These are phyloP conservation scores for Phrixothrix hirtus DNA, from an alignment of 2,888 invertebrate species.

Conservation along the genomic window DNA sequence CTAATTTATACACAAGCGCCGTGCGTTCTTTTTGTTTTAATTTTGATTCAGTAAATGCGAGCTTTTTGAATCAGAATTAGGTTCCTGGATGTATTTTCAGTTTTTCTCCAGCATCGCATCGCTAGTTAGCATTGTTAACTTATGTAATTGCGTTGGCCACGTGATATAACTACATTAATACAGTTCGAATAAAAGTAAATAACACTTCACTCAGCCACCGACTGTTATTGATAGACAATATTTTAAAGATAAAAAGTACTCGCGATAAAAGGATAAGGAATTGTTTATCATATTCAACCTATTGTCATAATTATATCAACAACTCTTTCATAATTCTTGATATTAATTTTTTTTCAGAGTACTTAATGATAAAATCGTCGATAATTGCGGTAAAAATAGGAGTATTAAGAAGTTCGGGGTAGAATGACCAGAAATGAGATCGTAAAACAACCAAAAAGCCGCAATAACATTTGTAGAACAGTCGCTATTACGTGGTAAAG, in stretches of 20 bases:
- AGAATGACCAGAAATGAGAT: conserved; percentile 7
- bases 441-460: conserved; percentile 7
- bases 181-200: conserved; percentile 14
- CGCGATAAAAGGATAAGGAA: conserved; percentile 21
- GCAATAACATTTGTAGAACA: conserved; percentile 14
- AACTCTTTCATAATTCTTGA: conserved; percentile 20
- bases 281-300: conserved; percentile 17
- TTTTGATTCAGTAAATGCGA: too few species aligned
- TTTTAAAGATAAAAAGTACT: conserved; percentile 16
- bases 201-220: conserved; percentile 21
- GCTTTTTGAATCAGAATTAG: too few species aligned
- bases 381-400: neutral
- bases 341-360: conserved; percentile 16
- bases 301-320: conserved; percentile 21
- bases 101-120: too few species aligned
- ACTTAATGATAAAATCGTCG: conserved; percentile 10
- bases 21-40: too few species aligned
- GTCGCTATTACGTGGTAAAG: conserved; percentile 16
- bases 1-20: too few species aligned
- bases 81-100: too few species aligned
- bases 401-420: conserved; percentile 8
- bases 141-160: conserved; percentile 15
- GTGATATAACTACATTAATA: conserved; percentile 11
- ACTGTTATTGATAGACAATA: conserved; percentile 20
- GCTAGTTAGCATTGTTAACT: too few species aligned